Evolutionary conservation across 2,888 invertebrate genomes (phyloP), one percentile per base, ranked within the genome.

Genomic region (Sympetrum striolatum): DNA sequence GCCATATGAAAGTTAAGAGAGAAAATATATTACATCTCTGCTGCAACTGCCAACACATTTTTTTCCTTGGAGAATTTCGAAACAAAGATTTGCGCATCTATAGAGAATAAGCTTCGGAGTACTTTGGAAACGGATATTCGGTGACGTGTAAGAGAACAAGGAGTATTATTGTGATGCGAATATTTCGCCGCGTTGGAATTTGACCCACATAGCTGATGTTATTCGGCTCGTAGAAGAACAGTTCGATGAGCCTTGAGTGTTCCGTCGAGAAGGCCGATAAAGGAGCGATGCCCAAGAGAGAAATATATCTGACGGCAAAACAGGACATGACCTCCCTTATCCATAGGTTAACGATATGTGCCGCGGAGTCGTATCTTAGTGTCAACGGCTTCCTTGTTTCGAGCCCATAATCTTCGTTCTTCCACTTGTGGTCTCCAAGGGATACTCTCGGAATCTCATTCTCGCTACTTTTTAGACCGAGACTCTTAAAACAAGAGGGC

Each of bases 301-400:
- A 44, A 81, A 81, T 25, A 81, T 37, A 58, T 31, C 35, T 22
- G 31, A 58, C n/a, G 82, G 82, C 58, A 6, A 82, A 58, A 82
- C 58, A 35, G 86, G 64, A 22, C 86, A 37, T 22, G 86, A 86
- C 86, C 86, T 86, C 60, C 37, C 60, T 37, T 80, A 73, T 44
- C 80, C 64, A 18, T 60, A n/a, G 86, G 64, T n/a, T 86, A 58
- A 58, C 37, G 86, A 64, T 86, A 86, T 86, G 73, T 37, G 64
- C 60, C 31, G 73, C 48, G 22, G 10, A 39, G 48, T 81, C 81
- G 48, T 81, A 86, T 86, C 64, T 64, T 60, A 10, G 64, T 86
- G 53, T 82, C 82, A 82, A 82, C 82, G 82, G 39, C 86, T 64
- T 37, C 86, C 64, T 64, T 86, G 58, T 86, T 86, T 39, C 8